These are phyloP conservation scores for Oscheius sp. DNA, from an alignment of 2,888 invertebrate genomes.

Conservation along the genomic window DNA sequence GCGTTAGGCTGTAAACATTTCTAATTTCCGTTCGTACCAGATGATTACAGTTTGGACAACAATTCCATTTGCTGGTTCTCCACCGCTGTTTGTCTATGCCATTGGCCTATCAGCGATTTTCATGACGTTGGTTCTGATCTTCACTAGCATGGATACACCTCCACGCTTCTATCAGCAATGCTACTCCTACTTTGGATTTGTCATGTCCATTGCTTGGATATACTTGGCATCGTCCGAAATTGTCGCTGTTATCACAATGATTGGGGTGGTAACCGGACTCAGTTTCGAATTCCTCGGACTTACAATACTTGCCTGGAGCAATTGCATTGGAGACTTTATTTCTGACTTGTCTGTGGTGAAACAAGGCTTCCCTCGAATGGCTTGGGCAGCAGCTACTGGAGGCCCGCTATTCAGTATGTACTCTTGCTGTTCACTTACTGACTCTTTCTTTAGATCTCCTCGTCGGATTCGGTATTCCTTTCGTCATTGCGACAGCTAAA, in stretches of 20 bases:
- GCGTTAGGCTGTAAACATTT: background rate
- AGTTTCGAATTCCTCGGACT: conserved; percentile 78
- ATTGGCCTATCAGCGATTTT: conserved; percentile 50
- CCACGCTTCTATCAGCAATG: conserved; percentile 62
- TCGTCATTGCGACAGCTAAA: conserved; percentile 60
- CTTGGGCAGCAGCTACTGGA: conserved; percentile 81
- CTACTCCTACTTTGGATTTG: conserved; percentile 77
- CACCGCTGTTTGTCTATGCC: conserved; percentile 66
- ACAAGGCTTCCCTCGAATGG: conserved; percentile 80
- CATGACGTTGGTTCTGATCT: conserved; percentile 48
- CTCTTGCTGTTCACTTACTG: background rate
- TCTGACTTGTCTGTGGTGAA: conserved; percentile 79
- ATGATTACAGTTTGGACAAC: background rate
- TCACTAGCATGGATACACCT: conserved; percentile 51
- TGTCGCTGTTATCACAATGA: conserved; percentile 77
- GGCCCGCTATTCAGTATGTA: conserved; percentile 80
- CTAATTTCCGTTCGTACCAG: background rate
- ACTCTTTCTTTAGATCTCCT: conserved; percentile 56
- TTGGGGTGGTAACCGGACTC: conserved; percentile 78
- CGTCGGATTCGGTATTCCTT: conserved; percentile 67
- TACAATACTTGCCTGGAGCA: conserved; percentile 81
- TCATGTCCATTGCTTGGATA: conserved; percentile 79
- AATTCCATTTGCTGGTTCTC: conserved; percentile 56
- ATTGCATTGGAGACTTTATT: conserved; percentile 80
- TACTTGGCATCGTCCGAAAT: conserved; percentile 80